Percentiles rank a stretch among this genome's conserved stretches.
Evolutionary conservation across 2,888 invertebrate genomes (phyloP).

Genomic region (Mythimna loreyi): DNA sequence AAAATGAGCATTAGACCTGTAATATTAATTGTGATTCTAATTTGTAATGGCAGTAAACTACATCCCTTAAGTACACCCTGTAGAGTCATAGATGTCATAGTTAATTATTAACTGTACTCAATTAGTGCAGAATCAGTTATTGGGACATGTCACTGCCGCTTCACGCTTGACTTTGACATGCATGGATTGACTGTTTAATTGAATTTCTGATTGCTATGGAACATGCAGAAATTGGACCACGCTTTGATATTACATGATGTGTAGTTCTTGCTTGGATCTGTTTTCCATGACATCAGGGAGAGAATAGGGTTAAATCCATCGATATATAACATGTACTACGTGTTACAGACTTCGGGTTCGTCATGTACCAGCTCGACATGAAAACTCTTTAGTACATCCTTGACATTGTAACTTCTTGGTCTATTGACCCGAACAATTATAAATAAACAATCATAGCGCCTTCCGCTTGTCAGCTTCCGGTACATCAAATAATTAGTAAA

Average conservation of each 20-base stretch:
- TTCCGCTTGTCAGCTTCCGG: no score
- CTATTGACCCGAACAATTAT: no score
- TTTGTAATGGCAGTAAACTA: slow-evolving; percentile 2
- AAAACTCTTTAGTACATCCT: no score
- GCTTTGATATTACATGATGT: slow-evolving; percentile 1
- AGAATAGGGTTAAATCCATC: no score
- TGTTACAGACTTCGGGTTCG: no score
- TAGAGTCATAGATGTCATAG: background rate
- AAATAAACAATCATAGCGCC: no score
- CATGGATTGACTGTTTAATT: slow-evolving; percentile 15
- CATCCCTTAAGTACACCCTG: background rate
- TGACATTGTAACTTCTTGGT: no score
- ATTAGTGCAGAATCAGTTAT: slow-evolving; percentile 29
- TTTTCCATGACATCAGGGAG: background rate
- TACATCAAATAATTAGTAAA: no score
- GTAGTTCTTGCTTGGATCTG: background rate
- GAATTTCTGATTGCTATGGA: slow-evolving; percentile 15
- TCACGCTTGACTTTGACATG: background rate
- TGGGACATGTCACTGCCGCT: background rate
- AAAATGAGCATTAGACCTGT: background rate
- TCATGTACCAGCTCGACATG: no score
- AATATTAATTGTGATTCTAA: background rate
- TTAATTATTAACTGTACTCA: slow-evolving; percentile 19
- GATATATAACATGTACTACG: no score
- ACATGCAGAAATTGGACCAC: background rate